Evolutionary conservation across 2,888 invertebrate genomes (phyloP).

Genomic region (Tubulanus polymorphus): DNA sequence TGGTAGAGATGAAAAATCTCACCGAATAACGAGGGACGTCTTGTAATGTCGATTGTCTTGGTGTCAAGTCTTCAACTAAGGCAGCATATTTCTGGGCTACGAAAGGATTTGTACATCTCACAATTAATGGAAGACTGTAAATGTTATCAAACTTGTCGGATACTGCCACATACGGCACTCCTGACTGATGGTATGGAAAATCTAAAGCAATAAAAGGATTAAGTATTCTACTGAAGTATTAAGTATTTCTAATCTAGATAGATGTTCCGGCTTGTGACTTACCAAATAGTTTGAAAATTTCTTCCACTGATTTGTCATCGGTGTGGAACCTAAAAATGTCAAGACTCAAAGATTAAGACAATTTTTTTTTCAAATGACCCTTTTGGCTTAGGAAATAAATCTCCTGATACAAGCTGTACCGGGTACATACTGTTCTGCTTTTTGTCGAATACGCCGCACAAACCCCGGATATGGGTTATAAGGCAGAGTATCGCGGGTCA

Average conservation of each 20-base stretch:
- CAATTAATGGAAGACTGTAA: slow-evolving; percentile 35
- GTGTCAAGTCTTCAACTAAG: slow-evolving; percentile 36
- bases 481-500: slow-evolving; percentile 34
- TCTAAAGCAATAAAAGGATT: slow-evolving; percentile 17
- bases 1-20: slow-evolving; percentile 6
- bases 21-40: slow-evolving; percentile 34
- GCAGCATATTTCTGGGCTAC: slow-evolving; percentile 32
- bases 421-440: slow-evolving; percentile 31
- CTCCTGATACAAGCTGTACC: background rate
- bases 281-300: slow-evolving; percentile 28
- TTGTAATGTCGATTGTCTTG: slow-evolving; percentile 26
- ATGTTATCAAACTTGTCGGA: slow-evolving; percentile 23
- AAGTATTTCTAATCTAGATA: background rate
- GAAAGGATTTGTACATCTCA: slow-evolving; percentile 27
- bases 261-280: slow-evolving; percentile 13
- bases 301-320: slow-evolving; percentile 24
- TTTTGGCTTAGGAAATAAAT: background rate
- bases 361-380: background rate
- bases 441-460: slow-evolving; percentile 27
- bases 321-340: slow-evolving; percentile 29
- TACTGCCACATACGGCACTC: slow-evolving; percentile 29
- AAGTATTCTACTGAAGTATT: background rate
- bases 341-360: background rate
- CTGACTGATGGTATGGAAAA: slow-evolving; percentile 27
- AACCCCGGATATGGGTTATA: slow-evolving; percentile 46